A percentile compares a stretch with the other conserved stretches of the same genome.
Conservation (phyloP, 2,113 vertebrate genomes). For the Natator depressus region DNA sequence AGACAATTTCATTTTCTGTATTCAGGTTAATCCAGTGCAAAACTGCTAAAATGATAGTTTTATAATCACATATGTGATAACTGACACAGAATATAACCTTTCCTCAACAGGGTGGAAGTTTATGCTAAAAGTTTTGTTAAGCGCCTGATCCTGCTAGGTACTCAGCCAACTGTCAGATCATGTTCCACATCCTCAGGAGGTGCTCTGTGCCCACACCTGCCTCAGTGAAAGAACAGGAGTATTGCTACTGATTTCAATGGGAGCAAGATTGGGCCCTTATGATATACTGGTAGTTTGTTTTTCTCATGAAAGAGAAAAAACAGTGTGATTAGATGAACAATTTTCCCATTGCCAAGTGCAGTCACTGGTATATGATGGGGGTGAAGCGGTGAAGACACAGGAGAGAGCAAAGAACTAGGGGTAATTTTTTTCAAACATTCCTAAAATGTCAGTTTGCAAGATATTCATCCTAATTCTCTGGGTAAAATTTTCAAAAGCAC, state of each 20-base stretch:
- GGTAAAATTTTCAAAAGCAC: background rate
- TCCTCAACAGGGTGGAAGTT: background rate
- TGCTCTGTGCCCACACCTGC: background rate
- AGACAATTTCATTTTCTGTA: constrained; percentile 21
- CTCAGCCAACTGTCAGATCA: background rate
- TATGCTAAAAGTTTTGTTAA: background rate
- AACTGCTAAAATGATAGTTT: constrained; percentile 30
- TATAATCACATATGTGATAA: constrained; percentile 12
- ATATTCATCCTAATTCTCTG: background rate
- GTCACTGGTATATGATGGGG: background rate
- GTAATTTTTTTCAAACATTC: background rate
- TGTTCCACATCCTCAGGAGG: background rate
- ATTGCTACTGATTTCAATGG: background rate
- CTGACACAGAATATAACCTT: constrained; percentile 20
- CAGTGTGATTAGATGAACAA: background rate
- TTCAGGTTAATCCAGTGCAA: constrained; percentile 31
- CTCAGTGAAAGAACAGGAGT: background rate
- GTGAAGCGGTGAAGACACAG: background rate
- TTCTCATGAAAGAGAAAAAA: background rate
- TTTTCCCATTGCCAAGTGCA: background rate
- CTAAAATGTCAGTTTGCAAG: background rate
- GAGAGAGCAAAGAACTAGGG: background rate
- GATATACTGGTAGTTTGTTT: background rate
- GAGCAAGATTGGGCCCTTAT: background rate
- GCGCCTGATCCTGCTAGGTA: background rate